Evolutionary conservation across 1,140 invertebrate species (phyloP), one percentile per base, ranked within the genome.

Genomic region (Coboldia fuscipes): DNA sequence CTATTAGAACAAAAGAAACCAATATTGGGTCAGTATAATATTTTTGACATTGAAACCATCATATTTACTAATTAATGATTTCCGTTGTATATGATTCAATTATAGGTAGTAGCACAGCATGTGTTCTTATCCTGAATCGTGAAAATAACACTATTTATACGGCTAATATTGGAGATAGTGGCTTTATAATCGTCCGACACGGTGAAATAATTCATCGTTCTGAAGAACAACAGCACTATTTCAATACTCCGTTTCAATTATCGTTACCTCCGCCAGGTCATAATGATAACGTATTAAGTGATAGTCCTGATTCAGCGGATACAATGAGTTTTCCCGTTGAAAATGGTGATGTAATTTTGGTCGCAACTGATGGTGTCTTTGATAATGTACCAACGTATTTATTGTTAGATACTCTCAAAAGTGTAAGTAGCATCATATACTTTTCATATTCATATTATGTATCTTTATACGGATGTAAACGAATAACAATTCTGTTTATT

Each of bases 111-210:
- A 94, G 89, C 52, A 97, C 93, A 39, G 92, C 90, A 4, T 97
- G 93, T 60, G 80, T 97, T 21, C 75, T 97, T 41, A 75, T 94
- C 32, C 59, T 97, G 30, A 84, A 92, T 57, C 72, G 81, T 42
- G 79, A 81, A 47, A 88, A 83, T 37, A 76, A 74, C 46, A 79
- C 75, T 37, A 70, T 97, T 43, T 88, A 92, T 45, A 81, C 90
- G 7, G 90, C 92, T 9, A 97, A 97, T 61, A 86, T 97, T 41
- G 93, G 93, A n/a, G 93, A 97, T 59, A 94, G 88, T 50, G 93
- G 92, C 12, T 97, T 90, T 56, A 72, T 97, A 54, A 75, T 97
- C 22, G 80, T 96, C 26, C 65, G 92, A 13, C 66, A 75, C 27
- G 79, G 80, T 1, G 66, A 81, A 42, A 72, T 97, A 12, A 73